These are phyloP conservation scores for Plusia festucae DNA, from an alignment of 2,888 invertebrate species.

Conservation along the genomic window DNA sequence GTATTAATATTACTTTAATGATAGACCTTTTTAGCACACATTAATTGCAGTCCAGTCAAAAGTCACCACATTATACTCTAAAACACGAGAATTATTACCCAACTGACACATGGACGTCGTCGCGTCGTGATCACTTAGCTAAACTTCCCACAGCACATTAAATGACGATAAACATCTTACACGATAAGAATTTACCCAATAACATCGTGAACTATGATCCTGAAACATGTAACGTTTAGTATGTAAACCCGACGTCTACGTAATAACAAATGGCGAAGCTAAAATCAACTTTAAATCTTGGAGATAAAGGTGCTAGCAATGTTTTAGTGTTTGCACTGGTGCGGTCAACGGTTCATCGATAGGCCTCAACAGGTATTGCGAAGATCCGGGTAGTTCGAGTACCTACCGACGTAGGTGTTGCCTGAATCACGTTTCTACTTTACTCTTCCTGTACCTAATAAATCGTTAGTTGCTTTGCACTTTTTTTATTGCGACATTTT, in stretches of 20 bases:
- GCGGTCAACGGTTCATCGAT: slow-evolving; percentile 23
- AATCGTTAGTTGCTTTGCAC: not conserved
- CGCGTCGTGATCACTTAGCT: slow-evolving; percentile 36
- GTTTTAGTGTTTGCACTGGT: not conserved
- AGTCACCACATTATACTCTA: not conserved
- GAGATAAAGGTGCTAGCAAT: not conserved
- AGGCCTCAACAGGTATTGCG: slow-evolving; percentile 35
- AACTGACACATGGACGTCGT: slow-evolving; percentile 30
- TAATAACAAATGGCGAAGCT: not conserved
- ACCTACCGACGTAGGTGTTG: slow-evolving; percentile 7
- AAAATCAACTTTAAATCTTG: not conserved
- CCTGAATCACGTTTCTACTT: slow-evolving; percentile 10
- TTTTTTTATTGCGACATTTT: too few relatives aligned
- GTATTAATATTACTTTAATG: not conserved
- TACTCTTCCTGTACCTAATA: not conserved
- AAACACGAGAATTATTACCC: slow-evolving; percentile 20
- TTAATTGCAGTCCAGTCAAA: not conserved
- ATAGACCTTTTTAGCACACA: not conserved
- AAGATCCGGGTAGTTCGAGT: slow-evolving; percentile 29
- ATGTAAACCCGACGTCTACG: not conserved
- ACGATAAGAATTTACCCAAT: slow-evolving; percentile 53
- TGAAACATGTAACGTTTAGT: slow-evolving; percentile 42
- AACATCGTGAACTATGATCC: slow-evolving; percentile 52
- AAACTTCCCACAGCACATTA: slow-evolving; percentile 45
- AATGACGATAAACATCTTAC: slow-evolving; percentile 47